Evolutionary conservation across 2,888 invertebrate species (phyloP), one percentile per base, ranked within the genome.

Genomic region (Alsophila aescularia): DNA sequence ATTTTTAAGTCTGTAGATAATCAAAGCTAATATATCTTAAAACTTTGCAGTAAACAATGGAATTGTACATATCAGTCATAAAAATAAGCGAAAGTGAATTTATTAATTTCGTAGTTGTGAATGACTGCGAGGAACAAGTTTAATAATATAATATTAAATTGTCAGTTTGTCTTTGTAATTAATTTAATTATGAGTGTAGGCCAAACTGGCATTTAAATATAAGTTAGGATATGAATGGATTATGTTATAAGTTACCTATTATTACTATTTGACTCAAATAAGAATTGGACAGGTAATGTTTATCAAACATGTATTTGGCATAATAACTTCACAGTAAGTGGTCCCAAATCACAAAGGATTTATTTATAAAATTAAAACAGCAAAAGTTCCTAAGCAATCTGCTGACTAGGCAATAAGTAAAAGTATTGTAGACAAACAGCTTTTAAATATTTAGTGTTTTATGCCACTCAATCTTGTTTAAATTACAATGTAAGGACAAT

Each of bases 291-390:
- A n/a, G n/a, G n/a, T n/a, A n/a, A n/a, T n/a, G n/a, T n/a, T n/a
- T n/a, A n/a, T n/a, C n/a, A n/a, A n/a, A n/a, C 60, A 70, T 81
- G 72, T 83, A 83, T 84, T 83, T 83, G 80, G 79, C 75, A 75
- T 79, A 68, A 75, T 68, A 69, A 64, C 67, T 49, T 70, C 72
- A 78, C 73, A 75, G 67, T 65, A 69, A 69, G 72, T 83, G 81
- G 83, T 79, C 78, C 81, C 81, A 74, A 68, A 77, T 70, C 70
- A 77, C 71, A 69, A 62, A 67, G 60, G 49, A 67, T 67, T 70
- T 67, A 69, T 39, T 42, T 44, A 54, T 36, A 31, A 27, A 53
- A 44, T 49, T 32, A 48, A 40, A 39, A 47, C 35, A 55, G 29
- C 45, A 58, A 54, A 51, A 40, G 49, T 42, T 52, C 24, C 36